Evolutionary conservation across 2,113 vertebrate species (phyloP), one percentile per base, ranked within the genome.

Genomic region (Cettia cetti): DNA sequence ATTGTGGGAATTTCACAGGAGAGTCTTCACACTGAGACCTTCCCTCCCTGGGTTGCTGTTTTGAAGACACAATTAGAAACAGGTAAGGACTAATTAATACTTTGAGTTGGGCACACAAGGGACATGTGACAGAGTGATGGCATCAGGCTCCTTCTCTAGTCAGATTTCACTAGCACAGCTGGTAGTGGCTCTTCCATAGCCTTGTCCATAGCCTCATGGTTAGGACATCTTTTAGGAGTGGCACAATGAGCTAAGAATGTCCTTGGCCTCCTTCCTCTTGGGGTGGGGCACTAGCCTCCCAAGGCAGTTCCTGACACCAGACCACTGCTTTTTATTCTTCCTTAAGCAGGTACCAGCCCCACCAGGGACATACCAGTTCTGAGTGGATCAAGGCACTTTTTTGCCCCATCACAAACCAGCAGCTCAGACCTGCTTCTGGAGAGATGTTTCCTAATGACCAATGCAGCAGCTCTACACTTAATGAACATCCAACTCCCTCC

Each of bases 381-480:
- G 3, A 31, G 49, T 9, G 26, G n/a, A 57, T 61, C 2, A 6
- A 83, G 45, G 64, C 49, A 63, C 44, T 85, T 92, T 92, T 11
- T 39, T 39, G 35, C 33, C 69, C 19, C 30, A 20, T 16, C 45
- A 47, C 11, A 54, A 47, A 88, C 22, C 44, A 56, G 53, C 63
- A 82, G 75, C 49, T 82, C 93, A 76, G 60, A 79, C 8, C 40
- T 76, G 61, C 53, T 77, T n/a, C 85, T 31, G 45, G 7, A n/a
- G 15, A n/a, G 37, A 35, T 5, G 26, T 12, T 35, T 71, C 35
- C 39, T n/a, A 50, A 42, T 6, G 21, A 54, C 15, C 39, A 57
- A 11, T 0, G 0, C 2, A 0, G 47, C 82, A 80, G 53, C 37
- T 68, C 63, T 39, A 33, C 53, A 20, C 9, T 27, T 14, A 30